Conservation (phyloP, 2,888 invertebrate species). For the Chironomus tentans region DNA sequence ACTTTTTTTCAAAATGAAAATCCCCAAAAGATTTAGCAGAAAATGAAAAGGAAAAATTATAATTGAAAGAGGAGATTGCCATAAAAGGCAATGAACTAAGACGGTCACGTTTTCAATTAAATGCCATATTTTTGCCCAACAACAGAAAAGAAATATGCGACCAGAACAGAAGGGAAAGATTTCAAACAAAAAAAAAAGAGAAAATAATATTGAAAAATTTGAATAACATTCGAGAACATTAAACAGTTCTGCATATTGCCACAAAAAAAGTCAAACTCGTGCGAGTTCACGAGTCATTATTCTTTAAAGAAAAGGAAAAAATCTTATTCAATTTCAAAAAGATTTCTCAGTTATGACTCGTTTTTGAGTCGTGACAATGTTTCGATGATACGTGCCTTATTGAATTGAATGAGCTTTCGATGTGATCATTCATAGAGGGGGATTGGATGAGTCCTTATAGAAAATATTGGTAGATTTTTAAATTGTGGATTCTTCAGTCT, state of each 20-base stretch:
- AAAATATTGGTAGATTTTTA: too few species aligned
- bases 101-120: neutral
- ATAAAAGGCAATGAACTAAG: too few species aligned
- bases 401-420: neutral
- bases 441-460: too few species aligned
- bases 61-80: neutral
- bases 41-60: neutral
- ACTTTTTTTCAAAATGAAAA: too few species aligned
- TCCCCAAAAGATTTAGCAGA: too few species aligned
- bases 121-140: neutral
- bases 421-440: too few species aligned
- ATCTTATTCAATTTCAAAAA: neutral
- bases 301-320: too few species aligned
- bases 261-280: neutral
- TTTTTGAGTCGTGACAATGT: neutral
- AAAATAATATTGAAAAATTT: neutral
- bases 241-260: neutral
- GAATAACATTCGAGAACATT: neutral
- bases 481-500: too few species aligned
- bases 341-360: neutral
- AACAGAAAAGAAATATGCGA: neutral
- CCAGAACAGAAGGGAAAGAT: neutral
- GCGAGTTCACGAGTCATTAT: neutral
- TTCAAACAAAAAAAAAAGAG: neutral
- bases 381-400: neutral